Base-by-base conservation (phyloP, 2,888 invertebrate species). In the Trisateles emortualis region DNA sequence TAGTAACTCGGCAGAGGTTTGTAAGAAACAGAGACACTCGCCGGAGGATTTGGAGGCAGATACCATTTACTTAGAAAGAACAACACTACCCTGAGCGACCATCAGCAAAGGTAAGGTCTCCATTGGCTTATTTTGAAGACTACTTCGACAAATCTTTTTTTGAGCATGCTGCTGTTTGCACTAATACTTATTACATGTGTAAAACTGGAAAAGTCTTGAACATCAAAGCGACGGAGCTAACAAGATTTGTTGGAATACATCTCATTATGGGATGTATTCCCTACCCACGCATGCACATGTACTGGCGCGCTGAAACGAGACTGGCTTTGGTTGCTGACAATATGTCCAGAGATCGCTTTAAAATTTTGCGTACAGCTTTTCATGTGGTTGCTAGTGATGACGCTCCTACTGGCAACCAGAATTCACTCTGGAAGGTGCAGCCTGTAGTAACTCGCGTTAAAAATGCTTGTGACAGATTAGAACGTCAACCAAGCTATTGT, bases 41-140 rank as follows among this genome's bases (percentile, higher is more conserved):
- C 5, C 22, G 22, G 5, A 22, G 22, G 22, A 22, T 5, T 22
- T 22, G 22, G 22, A 3, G 22, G 5, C 22, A 22, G 22, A 22
- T 22, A 22, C 22, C 22, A 22, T 22, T 22, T 22, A 13, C 5
- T 10, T 2, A 32, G 11, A 32, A 11, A 6, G 16, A 35, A 35
- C 16, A 35, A 14, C 4, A 35, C 10, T 35, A 16, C 13, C 33
- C 33, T 6, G 11, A 4, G 13, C 33, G 16, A 16, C 16, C 35
- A 35, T 9, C 14, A 35, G 16, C 14, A 14, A 14, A 0, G n/a
- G n/a, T 39, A 0, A 39, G 39, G 9, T 9, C 39, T 0, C 50
- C 42, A 4, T 30, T 50, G 62, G 64, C 67, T 48, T 59, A 49
- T 36, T 57, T 57, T 46, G 39, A 48, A 41, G 52, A 49, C 44